These are phyloP conservation scores for Chrysodeixis includens DNA, from an alignment of 2,888 invertebrate genomes.

Conservation along the genomic window DNA sequence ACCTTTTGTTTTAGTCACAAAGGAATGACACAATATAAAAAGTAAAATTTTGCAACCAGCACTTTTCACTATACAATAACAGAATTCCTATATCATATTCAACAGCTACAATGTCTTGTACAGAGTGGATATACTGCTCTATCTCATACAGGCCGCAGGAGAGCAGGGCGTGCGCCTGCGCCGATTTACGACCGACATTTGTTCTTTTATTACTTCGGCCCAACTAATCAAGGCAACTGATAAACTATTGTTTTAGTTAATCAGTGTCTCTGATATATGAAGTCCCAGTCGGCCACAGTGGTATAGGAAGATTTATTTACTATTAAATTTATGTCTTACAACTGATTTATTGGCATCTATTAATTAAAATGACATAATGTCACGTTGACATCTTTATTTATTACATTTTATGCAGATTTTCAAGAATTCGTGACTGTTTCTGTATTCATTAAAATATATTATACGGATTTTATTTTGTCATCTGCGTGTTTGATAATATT, in stretches of 20 bases:
- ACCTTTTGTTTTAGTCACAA: no score
- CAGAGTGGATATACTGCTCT: slow-evolving; percentile 23
- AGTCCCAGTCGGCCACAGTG: slow-evolving; percentile 32
- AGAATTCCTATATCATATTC: background rate
- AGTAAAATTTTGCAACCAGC: no score
- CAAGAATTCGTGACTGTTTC: background rate
- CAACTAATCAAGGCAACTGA: slow-evolving; percentile 56
- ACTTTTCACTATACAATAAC: no score
- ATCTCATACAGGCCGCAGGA: background rate
- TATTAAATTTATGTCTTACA: background rate
- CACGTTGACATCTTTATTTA: background rate
- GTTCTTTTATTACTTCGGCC: slow-evolving; percentile 53
- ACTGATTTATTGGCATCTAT: background rate
- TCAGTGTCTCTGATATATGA: slow-evolving; percentile 45
- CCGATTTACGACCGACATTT: slow-evolving; percentile 53
- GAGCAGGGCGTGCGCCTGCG: slow-evolving; percentile 37
- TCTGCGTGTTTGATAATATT: no score
- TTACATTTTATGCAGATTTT: slow-evolving; percentile 3
- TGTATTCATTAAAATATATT: background rate
- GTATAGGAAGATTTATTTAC: slow-evolving; percentile 10
- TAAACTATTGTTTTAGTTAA: slow-evolving; percentile 55
- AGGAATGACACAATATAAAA: no score
- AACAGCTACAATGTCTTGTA: background rate
- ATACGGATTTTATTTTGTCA: no score
- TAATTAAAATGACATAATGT: slow-evolving; percentile 1